Percentiles rank a stretch among this genome's conserved stretches.
Conservation (phyloP, 2,113 vertebrate species). For the Procapra przewalskii region DNA sequence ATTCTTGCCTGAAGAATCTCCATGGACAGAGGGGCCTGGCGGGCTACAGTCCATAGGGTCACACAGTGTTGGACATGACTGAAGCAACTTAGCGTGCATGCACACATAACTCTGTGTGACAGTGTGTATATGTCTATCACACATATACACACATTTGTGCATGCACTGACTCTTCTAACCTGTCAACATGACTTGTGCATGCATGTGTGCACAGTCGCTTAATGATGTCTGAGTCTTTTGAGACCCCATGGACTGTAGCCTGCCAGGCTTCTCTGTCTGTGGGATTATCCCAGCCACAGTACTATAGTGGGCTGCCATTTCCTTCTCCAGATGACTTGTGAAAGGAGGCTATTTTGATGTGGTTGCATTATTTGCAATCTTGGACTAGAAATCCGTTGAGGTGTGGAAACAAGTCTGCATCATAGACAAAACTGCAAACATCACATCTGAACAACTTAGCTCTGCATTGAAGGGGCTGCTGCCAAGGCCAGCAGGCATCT, state of each 20-base stretch:
- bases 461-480: not conserved
- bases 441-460: not conserved
- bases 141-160: not conserved
- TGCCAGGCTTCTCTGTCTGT: not conserved
- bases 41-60: fast-evolving
- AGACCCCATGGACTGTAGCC: not conserved
- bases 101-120: not conserved
- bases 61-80: not conserved
- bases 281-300: not conserved
- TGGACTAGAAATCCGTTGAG: not conserved
- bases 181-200: not conserved
- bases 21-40: not conserved
- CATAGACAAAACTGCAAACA: not conserved
- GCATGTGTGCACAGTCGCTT: fast-evolving
- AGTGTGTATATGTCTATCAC: not conserved
- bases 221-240: not conserved
- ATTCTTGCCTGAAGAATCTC: not conserved
- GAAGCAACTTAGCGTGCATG: fast-evolving
- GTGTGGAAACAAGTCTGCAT: not conserved
- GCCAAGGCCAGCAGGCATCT: not conserved
- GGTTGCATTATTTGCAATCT: not conserved
- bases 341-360: not conserved
- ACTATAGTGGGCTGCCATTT: not conserved
- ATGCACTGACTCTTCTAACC: not conserved
- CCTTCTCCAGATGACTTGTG: not conserved